phyloP scores from a whole-genome alignment of 1,140 invertebrate species.

The Laupala kohalensis region DNA sequence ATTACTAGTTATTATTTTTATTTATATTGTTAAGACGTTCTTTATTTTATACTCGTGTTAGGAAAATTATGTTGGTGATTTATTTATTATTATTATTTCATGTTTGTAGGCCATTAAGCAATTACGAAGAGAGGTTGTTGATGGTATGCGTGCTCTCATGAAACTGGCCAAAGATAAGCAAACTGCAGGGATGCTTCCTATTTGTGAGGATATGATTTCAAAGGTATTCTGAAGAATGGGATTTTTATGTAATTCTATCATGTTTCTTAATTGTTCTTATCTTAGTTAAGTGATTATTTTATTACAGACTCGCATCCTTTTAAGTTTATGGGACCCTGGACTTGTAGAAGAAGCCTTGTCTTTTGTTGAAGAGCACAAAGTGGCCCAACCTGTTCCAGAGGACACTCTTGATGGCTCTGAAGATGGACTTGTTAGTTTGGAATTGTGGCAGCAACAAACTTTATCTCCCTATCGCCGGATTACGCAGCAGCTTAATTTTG shows the following conservation, averaged over 20 bases:
- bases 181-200: constrained; percentile 55
- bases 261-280: neutral
- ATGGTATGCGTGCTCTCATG: constrained; percentile 61
- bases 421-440: constrained; percentile 18
- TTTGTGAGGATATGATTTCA: constrained; percentile 64
- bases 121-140: constrained; percentile 58
- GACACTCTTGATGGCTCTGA: constrained; percentile 1
- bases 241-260: no score
- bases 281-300: constrained; percentile 2
- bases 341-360: constrained; percentile 71
- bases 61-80: constrained; percentile 1
- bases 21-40: neutral
- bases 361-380: constrained; percentile 60
- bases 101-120: constrained; percentile 54
- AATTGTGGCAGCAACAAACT: constrained; percentile 27
- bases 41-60: neutral
- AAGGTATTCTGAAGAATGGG: constrained; percentile 35
- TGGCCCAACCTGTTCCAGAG: constrained; percentile 5
- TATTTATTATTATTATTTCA: constrained; percentile 4
- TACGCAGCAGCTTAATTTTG: constrained; percentile 57
- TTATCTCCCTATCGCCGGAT: constrained; percentile 61
- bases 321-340: constrained; percentile 69
- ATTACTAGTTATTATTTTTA: neutral
- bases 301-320: constrained; percentile 50
- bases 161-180: constrained; percentile 56